phyloP scores from a whole-genome alignment of 2,113 vertebrate species.

The Condylura cristata region DNA sequence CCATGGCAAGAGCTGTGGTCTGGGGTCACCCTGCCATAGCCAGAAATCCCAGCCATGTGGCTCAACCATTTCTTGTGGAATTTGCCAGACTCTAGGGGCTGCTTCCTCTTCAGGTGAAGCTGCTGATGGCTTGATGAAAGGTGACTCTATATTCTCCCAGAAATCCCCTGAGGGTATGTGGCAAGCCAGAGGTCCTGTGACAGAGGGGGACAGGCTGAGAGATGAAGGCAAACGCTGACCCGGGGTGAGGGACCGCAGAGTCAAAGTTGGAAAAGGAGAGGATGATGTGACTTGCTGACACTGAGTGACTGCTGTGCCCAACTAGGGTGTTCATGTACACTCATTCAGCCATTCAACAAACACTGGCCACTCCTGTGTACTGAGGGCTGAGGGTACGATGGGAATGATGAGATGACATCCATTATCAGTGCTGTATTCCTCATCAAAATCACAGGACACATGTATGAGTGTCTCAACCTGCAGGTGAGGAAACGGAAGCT shows the following conservation, averaged over 20 bases:
- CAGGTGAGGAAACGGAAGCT: background rate
- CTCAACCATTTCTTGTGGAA: accelerated
- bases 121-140: too few relatives aligned
- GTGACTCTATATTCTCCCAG: background rate
- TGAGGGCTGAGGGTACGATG: background rate
- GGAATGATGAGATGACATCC: background rate
- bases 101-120: background rate
- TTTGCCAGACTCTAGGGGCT: accelerated
- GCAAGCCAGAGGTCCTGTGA: background rate
- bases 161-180: background rate
- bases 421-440: background rate
- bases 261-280: background rate
- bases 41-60: background rate
- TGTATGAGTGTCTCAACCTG: background rate
- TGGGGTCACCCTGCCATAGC: accelerated
- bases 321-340: background rate
- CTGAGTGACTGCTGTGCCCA: background rate
- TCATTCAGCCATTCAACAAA: slow-evolving; percentile 1
- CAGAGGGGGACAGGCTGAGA: background rate
- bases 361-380: background rate
- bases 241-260: accelerated
- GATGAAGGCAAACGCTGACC: background rate
- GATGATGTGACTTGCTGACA: background rate
- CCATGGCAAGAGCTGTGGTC: background rate
- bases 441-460: background rate